These are phyloP conservation scores for Vultur gryphus DNA, from an alignment of 2,797 vertebrate genomes.

Conservation along the genomic window DNA sequence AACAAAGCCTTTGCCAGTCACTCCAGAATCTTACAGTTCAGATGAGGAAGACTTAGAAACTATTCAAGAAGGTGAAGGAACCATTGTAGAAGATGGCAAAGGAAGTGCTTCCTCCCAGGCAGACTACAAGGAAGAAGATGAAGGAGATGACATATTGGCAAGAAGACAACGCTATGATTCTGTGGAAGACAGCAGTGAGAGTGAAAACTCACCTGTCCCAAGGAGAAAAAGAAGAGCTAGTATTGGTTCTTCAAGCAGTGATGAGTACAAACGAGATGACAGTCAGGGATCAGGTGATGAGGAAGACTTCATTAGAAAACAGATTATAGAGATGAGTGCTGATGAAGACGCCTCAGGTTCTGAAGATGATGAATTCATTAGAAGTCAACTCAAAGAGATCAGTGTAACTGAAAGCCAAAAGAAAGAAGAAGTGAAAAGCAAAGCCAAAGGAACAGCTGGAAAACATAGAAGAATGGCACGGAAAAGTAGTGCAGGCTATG, in stretches of 20 bases:
- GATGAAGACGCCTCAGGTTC: constrained; percentile 87
- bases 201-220: constrained; percentile 86
- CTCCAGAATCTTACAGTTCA: constrained; percentile 80
- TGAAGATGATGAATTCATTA: constrained; percentile 85
- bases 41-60: constrained; percentile 81
- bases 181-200: constrained; percentile 87
- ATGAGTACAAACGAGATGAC: constrained; percentile 89
- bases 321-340: constrained; percentile 91
- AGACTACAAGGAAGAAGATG: constrained; percentile 47
- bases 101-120: constrained; percentile 38
- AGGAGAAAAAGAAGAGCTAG: constrained; percentile 80
- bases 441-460: constrained; percentile 65
- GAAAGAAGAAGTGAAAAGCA: constrained; percentile 71
- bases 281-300: constrained; percentile 89
- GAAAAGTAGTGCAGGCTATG: constrained; percentile 77
- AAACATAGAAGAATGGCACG: constrained; percentile 71
- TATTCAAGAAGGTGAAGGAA: constrained; percentile 62
- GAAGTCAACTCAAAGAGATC: constrained; percentile 76
- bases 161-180: constrained; percentile 80
- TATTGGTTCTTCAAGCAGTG: constrained; percentile 87
- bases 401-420: constrained; percentile 72
- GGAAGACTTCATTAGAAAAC: constrained; percentile 91
- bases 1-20: constrained; percentile 76
- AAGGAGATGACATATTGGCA: constrained; percentile 21
- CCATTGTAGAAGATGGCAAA: constrained; percentile 54